Conservation (phyloP, 2,888 invertebrate species). For the Frankliniella intonsa region DNA sequence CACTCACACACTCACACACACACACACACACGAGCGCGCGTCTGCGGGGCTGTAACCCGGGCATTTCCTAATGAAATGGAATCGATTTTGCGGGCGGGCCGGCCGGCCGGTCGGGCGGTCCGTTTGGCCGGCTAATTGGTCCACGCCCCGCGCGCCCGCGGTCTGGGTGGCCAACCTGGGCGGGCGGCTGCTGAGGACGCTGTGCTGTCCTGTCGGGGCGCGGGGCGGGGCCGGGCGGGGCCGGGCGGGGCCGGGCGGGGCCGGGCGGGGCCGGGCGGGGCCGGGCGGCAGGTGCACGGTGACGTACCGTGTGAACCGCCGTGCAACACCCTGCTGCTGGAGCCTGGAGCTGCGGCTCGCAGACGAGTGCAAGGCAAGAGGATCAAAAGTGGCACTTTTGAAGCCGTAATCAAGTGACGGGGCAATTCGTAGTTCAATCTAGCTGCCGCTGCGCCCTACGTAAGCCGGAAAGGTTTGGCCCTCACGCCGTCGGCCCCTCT, state of each 20-base stretch:
- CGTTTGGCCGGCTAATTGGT: not conserved
- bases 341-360: too few species aligned
- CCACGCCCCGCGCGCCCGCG: not conserved
- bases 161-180: not conserved
- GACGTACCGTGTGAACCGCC: conserved; percentile 6
- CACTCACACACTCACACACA: too few species aligned
- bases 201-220: not conserved
- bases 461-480: too few species aligned
- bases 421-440: too few species aligned
- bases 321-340: not conserved
- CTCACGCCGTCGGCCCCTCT: too few species aligned
- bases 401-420: too few species aligned
- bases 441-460: too few species aligned
- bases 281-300: not conserved
- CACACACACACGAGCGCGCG: too few species aligned
- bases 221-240: not conserved
- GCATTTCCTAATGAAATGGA: not conserved
- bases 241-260: not conserved
- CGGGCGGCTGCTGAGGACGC: not conserved
- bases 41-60: not conserved
- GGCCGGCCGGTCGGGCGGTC: not conserved
- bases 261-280: not conserved
- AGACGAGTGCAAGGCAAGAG: too few species aligned
- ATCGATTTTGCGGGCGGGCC: not conserved
- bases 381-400: too few species aligned